Evolutionary conservation across 2,113 vertebrate species (phyloP), one percentile per base, ranked within the genome.

Genomic region (Cavia porcellus): DNA sequence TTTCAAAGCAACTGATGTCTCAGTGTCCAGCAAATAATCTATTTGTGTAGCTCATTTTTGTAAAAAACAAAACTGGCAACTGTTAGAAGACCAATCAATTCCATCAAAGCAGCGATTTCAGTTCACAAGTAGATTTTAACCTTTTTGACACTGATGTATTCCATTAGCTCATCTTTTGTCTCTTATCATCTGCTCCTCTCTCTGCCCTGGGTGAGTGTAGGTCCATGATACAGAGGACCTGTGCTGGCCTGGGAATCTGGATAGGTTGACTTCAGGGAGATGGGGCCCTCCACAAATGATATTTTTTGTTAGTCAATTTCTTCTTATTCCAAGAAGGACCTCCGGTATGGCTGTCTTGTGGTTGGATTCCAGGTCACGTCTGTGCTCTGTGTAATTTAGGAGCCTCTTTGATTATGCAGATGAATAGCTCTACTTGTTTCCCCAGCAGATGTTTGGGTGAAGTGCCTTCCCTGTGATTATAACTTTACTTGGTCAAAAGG

Each of bases 381-480:
- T 7, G 61, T 64, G 96, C 92, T 93, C 95, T 15, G 30, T 86
- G 97, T 95, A 91, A 95, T 89, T 96, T n/a, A 94, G 97, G 88
- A 97, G 4, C 83, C 61, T 80, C 97, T 98, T 97, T 97, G 96
- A 97, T 97, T 97, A 52, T 19, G 17, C 97, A 97, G 95, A 97
- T 97, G 97, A 97, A 98, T 95, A 52, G 95, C 64, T 74, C 80
- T 10, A 28, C 97, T 97, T 97, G 97, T 97, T 96, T 50, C 61
- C 80, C 93, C 2, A 32, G 82, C 95, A 97, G 97, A 96, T 97
- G 98, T 93, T 66, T 62, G 89, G 95, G 83, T 70, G 93, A 94
- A 93, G 96, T 52, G 42, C 95, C 95, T 92, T 97, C 95, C 95
- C 91, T 96, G 94, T 97, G 97, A 97, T 98, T 94, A 98, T 75